Base-by-base conservation (phyloP, 1,140 invertebrate species). In the Melanaphis sacchari region DNA sequence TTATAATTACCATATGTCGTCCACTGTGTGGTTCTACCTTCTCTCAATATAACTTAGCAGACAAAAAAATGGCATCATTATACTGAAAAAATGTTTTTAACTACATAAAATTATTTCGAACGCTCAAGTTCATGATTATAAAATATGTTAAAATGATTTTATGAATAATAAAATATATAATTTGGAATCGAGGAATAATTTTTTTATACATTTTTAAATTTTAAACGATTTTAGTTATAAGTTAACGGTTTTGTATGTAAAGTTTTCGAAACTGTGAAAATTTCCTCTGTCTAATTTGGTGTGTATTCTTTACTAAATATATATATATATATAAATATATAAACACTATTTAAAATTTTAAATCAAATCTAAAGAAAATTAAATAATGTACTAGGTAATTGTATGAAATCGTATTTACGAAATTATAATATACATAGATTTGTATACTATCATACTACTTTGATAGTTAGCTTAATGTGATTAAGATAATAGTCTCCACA, bases 1-100 rank as follows among this genome's bases (percentile, higher is more conserved):
- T 43, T 59, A 26, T 52, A 66, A 36, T 90, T n/a, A 36, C 89
- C 52, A 41, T 59, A 36, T 90, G 52, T 40, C 59, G 89, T 90
- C 31, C 89, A 41, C 5, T 52, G 24, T 89, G 6, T 21, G n/a
- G n/a, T 54, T 88, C 15, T 22, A 89, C 46, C 36, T 36, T 24
- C 52, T 52, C 49, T 89, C 4, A 0, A 89, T 89, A 38, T 26
- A 38, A 24, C n/a, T 43, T 43, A 31, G 40, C 26, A 15, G 9
- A 43, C 82, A 66, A 66, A 66, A 66, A 66, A n/a, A 26, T 66
- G n/a, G 59, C 31, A n/a, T 66, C 31, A 66, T 66, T n/a, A 31
- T 66, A 31, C 9, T 66, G 11, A 66, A 66, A 66, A 66, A n/a
- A n/a, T 66, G n/a, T 66, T 66, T 66, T 66, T 66, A 4, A 66